Evolutionary conservation across 1,140 invertebrate species (phyloP).

Genomic region (Globodera ellingtonae): DNA sequence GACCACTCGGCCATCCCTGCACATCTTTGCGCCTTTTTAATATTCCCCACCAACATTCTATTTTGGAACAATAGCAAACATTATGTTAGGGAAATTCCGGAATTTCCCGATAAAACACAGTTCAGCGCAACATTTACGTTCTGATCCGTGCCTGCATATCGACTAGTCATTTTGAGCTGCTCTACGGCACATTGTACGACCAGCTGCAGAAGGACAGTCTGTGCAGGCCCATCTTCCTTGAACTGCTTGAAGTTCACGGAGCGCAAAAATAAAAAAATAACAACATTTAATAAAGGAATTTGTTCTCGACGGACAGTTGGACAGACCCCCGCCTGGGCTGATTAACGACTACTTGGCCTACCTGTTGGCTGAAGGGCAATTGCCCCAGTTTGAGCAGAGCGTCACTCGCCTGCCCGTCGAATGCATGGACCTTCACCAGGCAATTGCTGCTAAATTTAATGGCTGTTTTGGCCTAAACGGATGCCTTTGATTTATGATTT

Average conservation of each 20-base stretch:
- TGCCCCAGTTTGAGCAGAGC: constrained; percentile 77
- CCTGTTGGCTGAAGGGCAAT: constrained; percentile 66
- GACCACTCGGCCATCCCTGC: constrained; percentile 34
- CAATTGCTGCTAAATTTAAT: constrained; percentile 53
- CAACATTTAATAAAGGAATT: constrained; percentile 67
- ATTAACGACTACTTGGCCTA: constrained; percentile 71
- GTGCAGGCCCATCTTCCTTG: constrained; percentile 68
- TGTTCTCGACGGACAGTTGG: constrained; percentile 69
- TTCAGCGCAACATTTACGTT: constrained; percentile 52
- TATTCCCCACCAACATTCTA: not conserved
- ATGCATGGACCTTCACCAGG: constrained; percentile 85
- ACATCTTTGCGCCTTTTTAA: not conserved
- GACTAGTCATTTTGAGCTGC: constrained; percentile 41
- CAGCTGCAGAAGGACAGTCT: constrained; percentile 66
- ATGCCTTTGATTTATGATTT: constrained; percentile 3
- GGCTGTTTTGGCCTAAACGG: not conserved
- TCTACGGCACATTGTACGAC: constrained; percentile 46
- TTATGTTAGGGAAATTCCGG: not conserved
- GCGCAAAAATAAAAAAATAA: not conserved
- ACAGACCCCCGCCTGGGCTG: constrained; percentile 69
- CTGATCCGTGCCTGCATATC: constrained; percentile 51
- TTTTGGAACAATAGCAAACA: no score
- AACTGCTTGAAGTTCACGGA: constrained; percentile 65
- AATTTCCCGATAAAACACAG: not conserved
- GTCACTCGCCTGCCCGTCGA: constrained; percentile 80